phyloP scores from a whole-genome alignment of 2,113 vertebrate species.

The Hemibagrus wyckioides region DNA sequence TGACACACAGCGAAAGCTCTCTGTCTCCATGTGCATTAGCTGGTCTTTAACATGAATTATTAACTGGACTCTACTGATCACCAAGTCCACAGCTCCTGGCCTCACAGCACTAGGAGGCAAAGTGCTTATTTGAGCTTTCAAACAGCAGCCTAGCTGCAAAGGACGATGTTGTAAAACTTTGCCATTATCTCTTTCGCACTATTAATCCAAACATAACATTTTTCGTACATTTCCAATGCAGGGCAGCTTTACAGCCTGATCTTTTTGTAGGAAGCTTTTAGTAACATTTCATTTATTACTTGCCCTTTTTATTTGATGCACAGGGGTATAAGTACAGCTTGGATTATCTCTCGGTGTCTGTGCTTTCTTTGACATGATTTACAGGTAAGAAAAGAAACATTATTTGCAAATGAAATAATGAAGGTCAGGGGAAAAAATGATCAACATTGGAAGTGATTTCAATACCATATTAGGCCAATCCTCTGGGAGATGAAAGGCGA shows the following conservation, averaged over 20 bases:
- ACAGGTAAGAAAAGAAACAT: background rate
- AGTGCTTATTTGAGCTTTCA: conserved; percentile 44
- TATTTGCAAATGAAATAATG: conserved; percentile 5
- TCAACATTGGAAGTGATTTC: background rate
- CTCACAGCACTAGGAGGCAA: conserved; percentile 43
- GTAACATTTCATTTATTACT: background rate
- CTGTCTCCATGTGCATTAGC: conserved; percentile 57
- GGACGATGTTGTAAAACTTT: conserved; percentile 20
- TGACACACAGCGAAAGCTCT: conserved; percentile 38
- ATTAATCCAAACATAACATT: background rate
- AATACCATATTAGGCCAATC: conserved; percentile 5
- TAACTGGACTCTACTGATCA: conserved; percentile 57
- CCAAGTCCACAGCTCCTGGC: conserved; percentile 45
- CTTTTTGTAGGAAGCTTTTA: conserved; percentile 20
- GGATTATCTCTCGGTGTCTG: background rate
- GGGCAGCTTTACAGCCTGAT: conserved; percentile 19
- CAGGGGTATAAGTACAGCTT: conserved; percentile 9
- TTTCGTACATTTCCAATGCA: background rate
- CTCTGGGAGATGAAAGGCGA: background rate
- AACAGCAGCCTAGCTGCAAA: conserved; percentile 26
- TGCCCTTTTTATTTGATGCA: background rate
- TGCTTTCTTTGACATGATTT: background rate
- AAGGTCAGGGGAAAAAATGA: background rate
- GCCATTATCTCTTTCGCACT: conserved; percentile 23
- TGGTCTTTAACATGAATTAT: conserved; percentile 57